Evolutionary conservation across 2,797 vertebrate genomes (phyloP).

Genomic region (Acrossocheilus wenchowensis): DNA sequence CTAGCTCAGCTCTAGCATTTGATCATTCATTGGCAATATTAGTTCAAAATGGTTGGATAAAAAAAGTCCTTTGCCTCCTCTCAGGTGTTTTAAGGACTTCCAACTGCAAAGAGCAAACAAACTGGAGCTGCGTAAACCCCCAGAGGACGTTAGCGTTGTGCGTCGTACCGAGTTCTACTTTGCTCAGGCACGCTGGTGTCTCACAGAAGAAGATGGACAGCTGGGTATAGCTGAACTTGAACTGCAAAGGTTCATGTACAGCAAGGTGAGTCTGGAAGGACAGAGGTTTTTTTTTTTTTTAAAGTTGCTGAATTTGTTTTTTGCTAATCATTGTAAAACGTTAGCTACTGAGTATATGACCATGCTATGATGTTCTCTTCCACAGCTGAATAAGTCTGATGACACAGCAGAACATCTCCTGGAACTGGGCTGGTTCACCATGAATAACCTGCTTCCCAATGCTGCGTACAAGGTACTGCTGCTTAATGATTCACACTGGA

Average conservation of each 20-base stretch:
- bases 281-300: neutral
- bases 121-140: slow-evolving; percentile 95
- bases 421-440: slow-evolving; percentile 97
- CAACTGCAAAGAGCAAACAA: slow-evolving; percentile 96
- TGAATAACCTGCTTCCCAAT: slow-evolving; percentile 98
- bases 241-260: slow-evolving; percentile 97
- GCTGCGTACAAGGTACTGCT: slow-evolving; percentile 90
- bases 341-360: neutral
- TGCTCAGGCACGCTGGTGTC: slow-evolving; percentile 95
- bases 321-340: neutral
- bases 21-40: neutral
- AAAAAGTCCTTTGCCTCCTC: neutral
- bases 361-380: slow-evolving; percentile 29
- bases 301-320: neutral
- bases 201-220: slow-evolving; percentile 97
- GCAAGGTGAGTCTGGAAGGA: slow-evolving; percentile 84
- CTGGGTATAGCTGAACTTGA: slow-evolving; percentile 97
- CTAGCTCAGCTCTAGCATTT: neutral
- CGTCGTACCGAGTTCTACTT: slow-evolving; percentile 97
- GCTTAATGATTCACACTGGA: slow-evolving; percentile 5
- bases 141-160: slow-evolving; percentile 92
- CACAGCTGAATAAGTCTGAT: slow-evolving; percentile 95
- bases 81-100: slow-evolving; percentile 97
- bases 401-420: slow-evolving; percentile 97
- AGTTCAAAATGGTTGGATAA: neutral